phyloP scores from a whole-genome alignment of 2,888 invertebrate species.

The Zaprionus obscuricornis region DNA sequence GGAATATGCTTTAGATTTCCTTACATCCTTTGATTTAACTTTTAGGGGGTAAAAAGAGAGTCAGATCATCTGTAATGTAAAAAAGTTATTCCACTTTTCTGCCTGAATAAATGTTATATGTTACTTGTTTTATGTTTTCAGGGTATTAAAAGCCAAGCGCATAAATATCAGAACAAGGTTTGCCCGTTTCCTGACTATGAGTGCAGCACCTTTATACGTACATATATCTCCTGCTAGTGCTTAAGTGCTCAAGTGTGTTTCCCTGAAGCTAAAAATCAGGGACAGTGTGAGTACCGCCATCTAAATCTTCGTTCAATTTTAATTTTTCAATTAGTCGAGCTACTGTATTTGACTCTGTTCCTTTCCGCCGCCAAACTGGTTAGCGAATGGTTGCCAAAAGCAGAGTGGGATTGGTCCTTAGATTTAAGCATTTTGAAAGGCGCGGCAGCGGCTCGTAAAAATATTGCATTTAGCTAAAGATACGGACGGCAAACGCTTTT shows the following conservation, averaged over 20 bases:
- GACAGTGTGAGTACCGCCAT: background rate
- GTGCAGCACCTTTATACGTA: background rate
- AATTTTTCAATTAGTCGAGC: constrained; percentile 80
- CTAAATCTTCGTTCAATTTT: constrained; percentile 23
- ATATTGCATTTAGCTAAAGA: constrained; percentile 68
- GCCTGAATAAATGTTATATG: no score
- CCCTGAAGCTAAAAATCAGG: background rate
- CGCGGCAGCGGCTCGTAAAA: constrained; percentile 58
- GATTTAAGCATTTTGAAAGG: constrained; percentile 27
- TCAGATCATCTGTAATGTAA: no score
- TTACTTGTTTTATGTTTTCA: no score
- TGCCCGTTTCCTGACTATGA: background rate
- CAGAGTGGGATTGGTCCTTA: constrained; percentile 20
- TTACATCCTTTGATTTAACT: no score
- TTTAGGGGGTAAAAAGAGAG: no score
- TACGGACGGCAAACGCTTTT: constrained; percentile 50
- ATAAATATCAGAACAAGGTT: background rate
- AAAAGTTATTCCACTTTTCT: no score
- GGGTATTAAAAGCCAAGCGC: no score
- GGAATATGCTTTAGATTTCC: no score
- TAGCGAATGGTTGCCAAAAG: constrained; percentile 37
- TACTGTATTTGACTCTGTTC: constrained; percentile 72
- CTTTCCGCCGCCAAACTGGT: constrained; percentile 43
- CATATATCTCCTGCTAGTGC: no score
- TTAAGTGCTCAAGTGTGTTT: no score